Conservation (phyloP, 2,888 invertebrate species). For the Ptychoptera albimana region DNA sequence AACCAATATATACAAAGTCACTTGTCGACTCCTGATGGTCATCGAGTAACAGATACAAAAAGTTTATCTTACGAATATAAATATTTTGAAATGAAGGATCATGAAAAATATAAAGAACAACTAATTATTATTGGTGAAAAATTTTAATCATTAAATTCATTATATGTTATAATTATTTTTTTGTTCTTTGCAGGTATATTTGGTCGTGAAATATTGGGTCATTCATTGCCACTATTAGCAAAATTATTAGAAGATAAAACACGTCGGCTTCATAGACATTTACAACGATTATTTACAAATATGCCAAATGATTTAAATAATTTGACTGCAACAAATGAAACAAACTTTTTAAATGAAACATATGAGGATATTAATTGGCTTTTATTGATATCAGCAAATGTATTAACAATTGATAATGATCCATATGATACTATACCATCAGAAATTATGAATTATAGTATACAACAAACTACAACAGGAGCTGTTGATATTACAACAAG, state of each 20-base stretch:
- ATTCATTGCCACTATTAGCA: constrained; percentile 46
- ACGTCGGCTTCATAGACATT: constrained; percentile 20
- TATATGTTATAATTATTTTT: background rate
- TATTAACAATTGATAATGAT: constrained; percentile 47
- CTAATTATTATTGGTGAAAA: constrained; percentile 51
- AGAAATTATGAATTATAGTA: constrained; percentile 44
- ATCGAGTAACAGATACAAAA: constrained; percentile 16
- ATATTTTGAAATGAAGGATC: constrained; percentile 48
- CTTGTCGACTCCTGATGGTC: constrained; percentile 62
- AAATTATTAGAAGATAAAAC: constrained; percentile 24
- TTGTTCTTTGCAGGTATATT: constrained; percentile 18
- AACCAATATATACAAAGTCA: constrained; percentile 66
- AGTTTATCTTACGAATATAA: constrained; percentile 38
- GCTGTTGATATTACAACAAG: constrained; percentile 17
- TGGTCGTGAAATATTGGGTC: constrained; percentile 44
- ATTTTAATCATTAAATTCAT: background rate
- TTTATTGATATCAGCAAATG: constrained; percentile 53
- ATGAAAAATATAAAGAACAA: constrained; percentile 50
- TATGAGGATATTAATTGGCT: constrained; percentile 86
- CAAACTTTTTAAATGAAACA: constrained; percentile 29
- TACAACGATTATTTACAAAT: constrained; percentile 25
- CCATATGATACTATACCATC: constrained; percentile 51
- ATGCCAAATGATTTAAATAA: constrained; percentile 25
- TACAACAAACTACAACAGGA: constrained; percentile 17
- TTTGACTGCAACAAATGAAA: constrained; percentile 26